These are phyloP conservation scores for Proterorhinus semilunaris DNA, from an alignment of 2,113 vertebrate species.

Conservation along the genomic window DNA sequence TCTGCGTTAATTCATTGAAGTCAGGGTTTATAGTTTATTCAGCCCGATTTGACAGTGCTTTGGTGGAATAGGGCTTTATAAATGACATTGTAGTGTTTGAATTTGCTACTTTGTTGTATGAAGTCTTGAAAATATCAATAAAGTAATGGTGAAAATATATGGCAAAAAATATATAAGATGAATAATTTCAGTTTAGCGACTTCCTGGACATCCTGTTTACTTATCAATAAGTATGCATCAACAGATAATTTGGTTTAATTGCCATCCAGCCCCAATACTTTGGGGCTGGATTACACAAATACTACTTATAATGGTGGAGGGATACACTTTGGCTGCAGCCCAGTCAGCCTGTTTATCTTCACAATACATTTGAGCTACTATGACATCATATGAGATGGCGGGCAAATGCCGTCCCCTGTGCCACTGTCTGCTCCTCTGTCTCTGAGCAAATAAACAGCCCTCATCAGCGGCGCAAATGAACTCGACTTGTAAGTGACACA, in stretches of 20 bases:
- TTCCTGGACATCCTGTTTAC: not conserved
- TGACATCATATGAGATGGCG: constrained; percentile 49
- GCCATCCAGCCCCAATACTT: no score
- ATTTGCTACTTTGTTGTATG: no score
- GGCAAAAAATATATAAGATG: not conserved
- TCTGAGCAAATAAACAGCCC: constrained; percentile 35
- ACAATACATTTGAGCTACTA: constrained; percentile 43
- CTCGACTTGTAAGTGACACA: constrained; percentile 29
- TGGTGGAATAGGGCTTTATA: no score
- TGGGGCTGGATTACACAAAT: constrained; percentile 47
- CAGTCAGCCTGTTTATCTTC: constrained; percentile 36
- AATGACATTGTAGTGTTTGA: no score
- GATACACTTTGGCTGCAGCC: constrained; percentile 55
- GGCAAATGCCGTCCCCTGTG: constrained; percentile 42
- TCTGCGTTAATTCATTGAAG: no score
- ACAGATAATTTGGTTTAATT: not conserved
- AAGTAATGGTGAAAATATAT: no score
- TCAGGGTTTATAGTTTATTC: no score
- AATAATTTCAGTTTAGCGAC: no score
- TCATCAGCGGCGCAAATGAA: constrained; percentile 35
- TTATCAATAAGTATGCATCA: not conserved
- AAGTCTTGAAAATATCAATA: no score
- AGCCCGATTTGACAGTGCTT: no score
- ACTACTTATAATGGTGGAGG: constrained; percentile 54
- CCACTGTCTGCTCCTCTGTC: constrained; percentile 39